These are phyloP conservation scores for Aeoliscus strigatus DNA, from an alignment of 2,797 vertebrate species.

Conservation along the genomic window DNA sequence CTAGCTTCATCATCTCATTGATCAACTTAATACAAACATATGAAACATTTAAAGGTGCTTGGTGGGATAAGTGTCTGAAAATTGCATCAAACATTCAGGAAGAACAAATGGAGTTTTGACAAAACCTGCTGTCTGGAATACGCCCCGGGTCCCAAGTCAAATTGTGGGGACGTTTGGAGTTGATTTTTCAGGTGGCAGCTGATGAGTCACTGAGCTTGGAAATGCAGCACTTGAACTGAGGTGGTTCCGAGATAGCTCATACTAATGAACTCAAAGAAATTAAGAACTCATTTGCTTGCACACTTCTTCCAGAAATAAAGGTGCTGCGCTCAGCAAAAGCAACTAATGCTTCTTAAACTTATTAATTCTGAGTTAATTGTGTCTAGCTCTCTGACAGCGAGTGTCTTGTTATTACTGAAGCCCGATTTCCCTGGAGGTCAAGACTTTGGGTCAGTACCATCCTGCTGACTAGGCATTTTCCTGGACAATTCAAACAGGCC, in stretches of 20 bases:
- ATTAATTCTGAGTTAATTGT: slow-evolving; percentile 27
- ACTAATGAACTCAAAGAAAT: slow-evolving; percentile 30
- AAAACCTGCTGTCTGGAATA: too few relatives aligned
- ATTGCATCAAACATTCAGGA: too few relatives aligned
- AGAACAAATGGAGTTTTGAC: too few relatives aligned
- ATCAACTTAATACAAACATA: too few relatives aligned
- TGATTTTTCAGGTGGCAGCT: slow-evolving; percentile 66
- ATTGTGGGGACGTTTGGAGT: too few relatives aligned
- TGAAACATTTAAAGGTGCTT: too few relatives aligned
- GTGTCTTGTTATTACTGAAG: slow-evolving; percentile 40
- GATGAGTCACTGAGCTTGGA: slow-evolving; percentile 47
- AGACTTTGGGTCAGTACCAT: slow-evolving; percentile 49
- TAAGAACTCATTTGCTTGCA: too few relatives aligned
- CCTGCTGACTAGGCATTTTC: slow-evolving; percentile 63
- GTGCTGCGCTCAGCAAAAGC: slow-evolving; percentile 15
- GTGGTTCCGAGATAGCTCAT: slow-evolving; percentile 61
- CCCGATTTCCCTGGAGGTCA: slow-evolving; percentile 48
- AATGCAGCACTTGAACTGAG: slow-evolving; percentile 45
- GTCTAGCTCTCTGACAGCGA: slow-evolving; percentile 22
- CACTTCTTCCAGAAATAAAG: slow-evolving; percentile 14
- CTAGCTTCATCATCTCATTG: too few relatives aligned
- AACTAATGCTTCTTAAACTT: slow-evolving; percentile 20
- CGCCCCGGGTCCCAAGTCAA: too few relatives aligned
- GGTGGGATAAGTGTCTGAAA: too few relatives aligned
- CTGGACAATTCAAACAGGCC: slow-evolving; percentile 56